Evolutionary conservation across 2,888 invertebrate genomes (phyloP), one percentile per base, ranked within the genome.

Genomic region (Limenitis camilla): DNA sequence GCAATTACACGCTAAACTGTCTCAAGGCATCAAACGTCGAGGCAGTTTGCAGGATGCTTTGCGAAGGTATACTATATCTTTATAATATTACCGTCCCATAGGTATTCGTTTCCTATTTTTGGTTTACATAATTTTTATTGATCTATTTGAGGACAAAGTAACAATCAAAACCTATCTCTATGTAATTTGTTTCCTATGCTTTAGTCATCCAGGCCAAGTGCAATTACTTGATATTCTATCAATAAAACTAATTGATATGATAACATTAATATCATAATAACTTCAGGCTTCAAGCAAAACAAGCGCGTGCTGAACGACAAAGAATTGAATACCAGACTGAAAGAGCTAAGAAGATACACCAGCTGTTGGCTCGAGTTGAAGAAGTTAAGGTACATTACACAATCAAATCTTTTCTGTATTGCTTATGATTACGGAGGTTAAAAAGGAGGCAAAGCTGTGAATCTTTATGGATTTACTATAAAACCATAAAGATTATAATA

Each of bases 1-100:
- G 55, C 96, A 97, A 63, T 88, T 98, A 40, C 98, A 98, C 77
- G 96, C 97, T 63, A 98, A 98, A 73, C 84, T 99, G 0, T 96
- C 96, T 0, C 96, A 96, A 42, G 97, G 97, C 0, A 94, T 96
- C 1, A 89, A 96, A n/a, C 91, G 94, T 49, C 89, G 94, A 36
- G 91, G 94, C 59, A 93, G 94, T n/a, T 70, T 95, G n/a, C 92
- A 94, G 29, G 95, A 95, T 69, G 95, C 96, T 0, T 77, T 96
- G 19, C 81, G 89, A 48, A 84, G 91, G 57, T 76, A 46, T 41
- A 32, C 6, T 11, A 49, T 35, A 41, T 33, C 32, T 4, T 45
- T 40, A 45, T 19, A 19, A 19, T 19, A 3, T 19, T 19, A 19
- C 19, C 19, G 19, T 19, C 19, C 19, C 3, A 19, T 19, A 19